Percentiles rank a stretch among this genome's conserved stretches.
Conservation (phyloP, 2,797 vertebrate genomes). For the Arctocebus calabarensis region DNA sequence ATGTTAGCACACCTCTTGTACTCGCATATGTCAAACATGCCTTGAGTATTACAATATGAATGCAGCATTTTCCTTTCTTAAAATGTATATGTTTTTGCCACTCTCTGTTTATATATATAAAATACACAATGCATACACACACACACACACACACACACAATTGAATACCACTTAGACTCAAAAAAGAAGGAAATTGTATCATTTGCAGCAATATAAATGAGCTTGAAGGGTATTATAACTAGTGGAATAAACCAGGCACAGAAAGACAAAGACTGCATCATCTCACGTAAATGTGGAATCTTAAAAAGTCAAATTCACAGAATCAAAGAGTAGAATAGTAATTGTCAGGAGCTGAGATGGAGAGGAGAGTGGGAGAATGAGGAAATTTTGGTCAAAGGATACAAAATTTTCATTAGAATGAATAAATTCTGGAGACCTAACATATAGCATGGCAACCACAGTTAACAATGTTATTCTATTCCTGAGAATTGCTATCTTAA, state of each 20-base stretch:
- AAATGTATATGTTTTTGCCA: too few species aligned
- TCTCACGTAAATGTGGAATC: background rate
- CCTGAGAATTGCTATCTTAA: background rate
- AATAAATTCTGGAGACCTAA: background rate
- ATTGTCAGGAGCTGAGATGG: too few species aligned
- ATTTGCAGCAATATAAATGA: background rate
- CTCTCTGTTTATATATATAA: too few species aligned
- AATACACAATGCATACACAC: too few species aligned
- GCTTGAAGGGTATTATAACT: background rate
- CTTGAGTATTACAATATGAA: too few species aligned
- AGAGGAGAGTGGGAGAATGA: background rate
- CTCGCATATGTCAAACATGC: too few species aligned
- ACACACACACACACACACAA: background rate
- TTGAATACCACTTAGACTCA: background rate
- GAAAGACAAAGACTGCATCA: background rate
- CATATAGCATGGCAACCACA: background rate
- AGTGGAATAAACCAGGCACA: background rate
- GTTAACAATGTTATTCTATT: background rate
- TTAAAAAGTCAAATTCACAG: background rate
- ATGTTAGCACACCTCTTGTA: too few species aligned
- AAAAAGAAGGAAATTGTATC: background rate
- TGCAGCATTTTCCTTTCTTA: too few species aligned
- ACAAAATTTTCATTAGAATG: background rate
- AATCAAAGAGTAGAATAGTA: background rate
- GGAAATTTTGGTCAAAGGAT: background rate